Evolutionary conservation across 2,113 vertebrate genomes (phyloP), one percentile per base, ranked within the genome.

Genomic region (Pseudorasbora parva): DNA sequence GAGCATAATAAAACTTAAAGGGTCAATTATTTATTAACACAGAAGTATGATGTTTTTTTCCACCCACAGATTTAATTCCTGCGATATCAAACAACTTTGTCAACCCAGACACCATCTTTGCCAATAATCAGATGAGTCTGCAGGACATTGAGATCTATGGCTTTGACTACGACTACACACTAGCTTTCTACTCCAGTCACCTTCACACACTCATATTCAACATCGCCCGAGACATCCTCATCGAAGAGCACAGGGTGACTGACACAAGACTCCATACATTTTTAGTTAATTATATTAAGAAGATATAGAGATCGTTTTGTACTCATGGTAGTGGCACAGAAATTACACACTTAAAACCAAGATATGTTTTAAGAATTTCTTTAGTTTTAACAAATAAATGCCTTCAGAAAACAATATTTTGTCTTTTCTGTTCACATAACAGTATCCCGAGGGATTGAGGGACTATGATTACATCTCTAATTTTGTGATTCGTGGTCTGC

Each of bases 111-210:
- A 97, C 95, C 64, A 97, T 99, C 84, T 99, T 99, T 92, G 95
- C 98, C 15, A 99, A 99, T 94, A 99, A 99, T 60, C 97, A 99
- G 91, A 97, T 97, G 96, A 97, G 96, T 89, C 94, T 99, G 57
- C 94, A 95, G 0, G 97, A 99, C 87, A 98, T 95, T 0, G 97
- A 99, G 90, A 96, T 99, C 91, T 99, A 98, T 4, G 98, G 98
- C 33, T 99, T 99, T 51, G 98, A 99, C 91, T 99, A 99, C 0
- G 98, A 99, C 90, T 99, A 99, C 91, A 99, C 98, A 0, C 86
- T 99, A 89, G 98, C 98, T 0, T 99, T 99, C 83, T 99, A 99
- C 89, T 99, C 98, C 21, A 95, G 95, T 72, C 94, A 97, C 83
- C 94, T 99, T 14, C 98, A 99, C 93, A 99, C 96, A 0, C 92